These are phyloP conservation scores for Leptopilina boulardi DNA, from an alignment of 1,140 invertebrate species.

Conservation along the genomic window DNA sequence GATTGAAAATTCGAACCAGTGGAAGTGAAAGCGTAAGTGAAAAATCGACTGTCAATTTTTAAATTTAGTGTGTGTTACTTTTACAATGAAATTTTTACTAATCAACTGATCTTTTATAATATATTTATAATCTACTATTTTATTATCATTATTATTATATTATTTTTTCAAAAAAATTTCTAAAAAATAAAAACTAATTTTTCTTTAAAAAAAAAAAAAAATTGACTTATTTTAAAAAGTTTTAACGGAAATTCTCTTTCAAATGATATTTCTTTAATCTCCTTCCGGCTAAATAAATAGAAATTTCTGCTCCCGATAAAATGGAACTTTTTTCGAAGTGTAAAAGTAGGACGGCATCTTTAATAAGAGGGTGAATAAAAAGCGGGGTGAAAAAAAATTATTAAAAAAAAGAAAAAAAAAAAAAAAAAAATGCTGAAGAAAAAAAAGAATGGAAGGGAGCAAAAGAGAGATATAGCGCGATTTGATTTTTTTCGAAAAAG, in stretches of 20 bases:
- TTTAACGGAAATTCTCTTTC: slow-evolving; percentile 36
- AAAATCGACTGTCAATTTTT: too few relatives aligned
- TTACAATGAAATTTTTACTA: too few relatives aligned
- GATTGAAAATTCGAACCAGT: too few relatives aligned
- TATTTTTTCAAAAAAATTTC: too few relatives aligned
- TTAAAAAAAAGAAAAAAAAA: not conserved
- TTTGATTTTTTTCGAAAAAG: slow-evolving; percentile 26
- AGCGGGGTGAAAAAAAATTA: not conserved
- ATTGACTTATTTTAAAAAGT: too few relatives aligned
- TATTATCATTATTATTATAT: too few relatives aligned
- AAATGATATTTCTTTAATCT: slow-evolving; percentile 41
- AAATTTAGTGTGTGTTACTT: too few relatives aligned
- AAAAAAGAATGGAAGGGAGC: not conserved
- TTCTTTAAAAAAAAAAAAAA: too few relatives aligned
- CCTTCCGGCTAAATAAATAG: not conserved
- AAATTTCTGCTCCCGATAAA: not conserved
- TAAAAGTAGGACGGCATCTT: not conserved
- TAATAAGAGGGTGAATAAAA: slow-evolving; percentile 13
- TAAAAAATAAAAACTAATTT: too few relatives aligned
- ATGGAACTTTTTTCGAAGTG: not conserved
- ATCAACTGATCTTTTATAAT: too few relatives aligned
- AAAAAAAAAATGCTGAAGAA: not conserved
- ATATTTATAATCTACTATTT: too few relatives aligned
- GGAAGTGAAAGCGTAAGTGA: too few relatives aligned
- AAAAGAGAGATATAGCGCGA: slow-evolving; percentile 10